These are phyloP conservation scores for Sinelater perroti DNA, from an alignment of 2,888 invertebrate species.

Conservation along the genomic window DNA sequence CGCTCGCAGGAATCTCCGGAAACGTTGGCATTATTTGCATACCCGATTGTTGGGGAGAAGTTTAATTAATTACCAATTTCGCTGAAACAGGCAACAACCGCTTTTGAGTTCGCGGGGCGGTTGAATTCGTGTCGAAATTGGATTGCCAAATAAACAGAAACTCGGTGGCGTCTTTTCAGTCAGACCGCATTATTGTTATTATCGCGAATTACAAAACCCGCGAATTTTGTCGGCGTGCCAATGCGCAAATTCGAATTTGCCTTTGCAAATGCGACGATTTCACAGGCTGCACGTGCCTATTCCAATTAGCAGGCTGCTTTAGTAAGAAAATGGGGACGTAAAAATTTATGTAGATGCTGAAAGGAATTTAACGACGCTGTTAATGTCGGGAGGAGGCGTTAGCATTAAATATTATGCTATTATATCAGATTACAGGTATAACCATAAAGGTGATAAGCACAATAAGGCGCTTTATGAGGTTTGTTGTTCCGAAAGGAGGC, in stretches of 20 bases:
- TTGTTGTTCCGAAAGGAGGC: no score
- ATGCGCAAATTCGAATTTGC: no score
- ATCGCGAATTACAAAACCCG: no score
- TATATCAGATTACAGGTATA: conserved; percentile 8
- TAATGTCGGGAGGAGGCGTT: conserved; percentile 4
- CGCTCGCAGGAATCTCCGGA: not conserved
- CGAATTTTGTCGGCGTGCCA: no score
- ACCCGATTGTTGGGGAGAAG: not conserved
- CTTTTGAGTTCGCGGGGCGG: no score
- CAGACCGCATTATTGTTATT: no score
- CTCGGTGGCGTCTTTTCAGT: no score
- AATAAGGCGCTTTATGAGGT: not conserved
- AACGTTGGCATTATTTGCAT: not conserved
- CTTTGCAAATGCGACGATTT: not conserved
- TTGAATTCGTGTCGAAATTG: no score
- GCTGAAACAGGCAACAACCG: conserved; percentile 6
- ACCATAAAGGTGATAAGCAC: conserved; percentile 8
- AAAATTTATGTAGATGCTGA: conserved; percentile 7
- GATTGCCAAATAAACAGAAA: no score
- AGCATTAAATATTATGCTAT: conserved; percentile 4
- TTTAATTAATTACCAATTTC: conserved; percentile 8
- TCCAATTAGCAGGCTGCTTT: not conserved
- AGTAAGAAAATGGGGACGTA: conserved; percentile 1
- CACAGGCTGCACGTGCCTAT: not conserved
- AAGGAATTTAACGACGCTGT: conserved; percentile 5